Evolutionary conservation across 2,888 invertebrate genomes (phyloP).

Genomic region (Maniola hyperantus): DNA sequence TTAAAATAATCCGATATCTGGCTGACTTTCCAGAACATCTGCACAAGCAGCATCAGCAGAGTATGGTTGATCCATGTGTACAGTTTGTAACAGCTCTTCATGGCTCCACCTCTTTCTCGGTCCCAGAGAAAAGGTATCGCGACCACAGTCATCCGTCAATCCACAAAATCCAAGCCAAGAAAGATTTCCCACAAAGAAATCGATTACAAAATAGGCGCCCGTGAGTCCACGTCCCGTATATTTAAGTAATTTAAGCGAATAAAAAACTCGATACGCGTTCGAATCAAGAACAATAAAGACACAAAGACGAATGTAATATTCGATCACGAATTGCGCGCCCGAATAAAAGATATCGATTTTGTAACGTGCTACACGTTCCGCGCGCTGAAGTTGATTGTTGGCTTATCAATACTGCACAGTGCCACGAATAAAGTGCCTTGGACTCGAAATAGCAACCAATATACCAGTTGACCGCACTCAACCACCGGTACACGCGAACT

Average conservation of each 20-base stretch:
- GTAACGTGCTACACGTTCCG: conserved; percentile 50
- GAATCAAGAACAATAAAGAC: conserved; percentile 37
- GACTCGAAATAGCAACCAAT: conserved; percentile 59
- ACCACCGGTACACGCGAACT: conserved; percentile 73
- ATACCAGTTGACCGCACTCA: conserved; percentile 62
- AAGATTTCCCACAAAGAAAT: not conserved
- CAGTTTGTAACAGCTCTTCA: conserved; percentile 75
- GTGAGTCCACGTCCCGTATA: not conserved
- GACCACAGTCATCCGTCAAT: conserved; percentile 76
- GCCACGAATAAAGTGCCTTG: conserved; percentile 48
- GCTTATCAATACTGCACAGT: conserved; percentile 45
- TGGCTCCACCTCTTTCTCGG: conserved; percentile 60
- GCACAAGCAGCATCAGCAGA: conserved; percentile 72
- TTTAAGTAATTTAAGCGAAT: not conserved
- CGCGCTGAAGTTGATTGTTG: conserved; percentile 56
- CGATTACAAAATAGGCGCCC: not conserved
- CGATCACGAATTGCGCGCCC: conserved; percentile 26
- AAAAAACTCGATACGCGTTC: conserved; percentile 13
- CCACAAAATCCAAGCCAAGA: conserved; percentile 40
- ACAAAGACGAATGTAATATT: conserved; percentile 14
- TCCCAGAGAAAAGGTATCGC: conserved; percentile 69
- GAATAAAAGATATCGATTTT: conserved; percentile 22
- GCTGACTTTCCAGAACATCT: conserved; percentile 79
- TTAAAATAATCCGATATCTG: conserved; percentile 76
- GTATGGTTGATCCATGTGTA: conserved; percentile 78